Conservation (phyloP, 2,797 vertebrate genomes). For the Enteromius argenteus region DNA sequence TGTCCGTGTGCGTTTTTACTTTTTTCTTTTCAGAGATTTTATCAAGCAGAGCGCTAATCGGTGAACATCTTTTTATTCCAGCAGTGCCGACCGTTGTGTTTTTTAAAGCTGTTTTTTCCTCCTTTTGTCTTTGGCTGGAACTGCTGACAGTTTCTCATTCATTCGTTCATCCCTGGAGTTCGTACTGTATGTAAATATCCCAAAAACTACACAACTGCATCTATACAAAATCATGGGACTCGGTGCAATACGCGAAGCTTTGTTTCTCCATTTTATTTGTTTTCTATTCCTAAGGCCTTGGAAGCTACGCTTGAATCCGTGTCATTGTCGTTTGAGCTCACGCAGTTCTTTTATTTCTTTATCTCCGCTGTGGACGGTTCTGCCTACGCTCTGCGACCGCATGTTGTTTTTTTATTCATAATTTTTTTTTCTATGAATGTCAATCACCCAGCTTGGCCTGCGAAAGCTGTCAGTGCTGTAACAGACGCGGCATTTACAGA, state of each 20-base stretch:
- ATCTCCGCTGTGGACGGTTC: slow-evolving; percentile 59
- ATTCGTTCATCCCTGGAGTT: slow-evolving; percentile 52
- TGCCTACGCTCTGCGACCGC: slow-evolving; percentile 59
- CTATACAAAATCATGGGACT: slow-evolving; percentile 60
- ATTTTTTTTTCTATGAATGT: slow-evolving; percentile 68
- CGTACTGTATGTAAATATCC: slow-evolving; percentile 81
- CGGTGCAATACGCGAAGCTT: slow-evolving; percentile 77
- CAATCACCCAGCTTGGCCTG: slow-evolving; percentile 60
- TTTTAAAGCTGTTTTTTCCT: slow-evolving; percentile 9
- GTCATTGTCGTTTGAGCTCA: slow-evolving; percentile 27
- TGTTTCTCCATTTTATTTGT: slow-evolving; percentile 30
- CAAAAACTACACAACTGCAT: slow-evolving; percentile 14
- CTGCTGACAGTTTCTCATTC: slow-evolving; percentile 19
- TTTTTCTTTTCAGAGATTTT: neutral
- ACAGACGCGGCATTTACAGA: slow-evolving; percentile 12
- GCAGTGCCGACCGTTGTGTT: slow-evolving; percentile 13
- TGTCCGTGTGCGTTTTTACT: neutral
- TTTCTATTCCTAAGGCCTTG: slow-evolving; percentile 38
- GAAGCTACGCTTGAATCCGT: slow-evolving; percentile 43
- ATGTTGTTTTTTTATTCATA: slow-evolving; percentile 1
- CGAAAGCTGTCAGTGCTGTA: slow-evolving; percentile 21
- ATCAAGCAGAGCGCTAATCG: neutral
- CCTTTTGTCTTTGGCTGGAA: slow-evolving; percentile 48
- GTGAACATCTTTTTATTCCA: slow-evolving; percentile 35
- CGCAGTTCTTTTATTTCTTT: slow-evolving; percentile 45